Conservation (phyloP, 2,888 invertebrate genomes). For the Ochropleura leucogaster region DNA sequence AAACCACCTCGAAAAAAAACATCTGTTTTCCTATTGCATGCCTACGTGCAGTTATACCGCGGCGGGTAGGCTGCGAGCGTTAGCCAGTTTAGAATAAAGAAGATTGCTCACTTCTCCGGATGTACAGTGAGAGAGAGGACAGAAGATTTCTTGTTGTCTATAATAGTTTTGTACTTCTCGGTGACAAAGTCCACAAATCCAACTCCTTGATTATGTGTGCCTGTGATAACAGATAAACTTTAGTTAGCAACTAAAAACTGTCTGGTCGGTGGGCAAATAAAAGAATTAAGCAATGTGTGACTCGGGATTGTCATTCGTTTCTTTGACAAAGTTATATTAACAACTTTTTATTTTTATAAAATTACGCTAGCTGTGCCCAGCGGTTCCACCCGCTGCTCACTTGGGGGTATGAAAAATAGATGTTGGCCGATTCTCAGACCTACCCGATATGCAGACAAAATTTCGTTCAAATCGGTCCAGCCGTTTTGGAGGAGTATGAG, state of each 20-base stretch:
- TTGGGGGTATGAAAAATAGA: no score
- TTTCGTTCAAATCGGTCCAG: no score
- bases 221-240: constrained; percentile 69
- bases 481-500: no score
- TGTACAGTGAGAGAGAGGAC: constrained; percentile 86
- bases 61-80: no score
- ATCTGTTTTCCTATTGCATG: no score
- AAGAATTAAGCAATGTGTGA: background rate
- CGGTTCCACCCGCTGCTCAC: no score
- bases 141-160: constrained; percentile 80
- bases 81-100: background rate
- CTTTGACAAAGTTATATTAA: background rate
- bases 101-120: constrained; percentile 85
- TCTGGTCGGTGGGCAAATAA: background rate
- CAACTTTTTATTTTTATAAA: background rate
- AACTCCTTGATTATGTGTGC: constrained; percentile 85
- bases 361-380: no score
- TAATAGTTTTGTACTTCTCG: constrained; percentile 82
- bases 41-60: no score
- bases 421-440: no score
- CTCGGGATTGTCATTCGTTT: background rate
- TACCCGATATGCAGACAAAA: no score
- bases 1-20: no score
- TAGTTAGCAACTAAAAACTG: no score
- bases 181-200: constrained; percentile 87